Conservation (phyloP, 2,797 vertebrate genomes). For the Triplophysa yarkandensis region DNA sequence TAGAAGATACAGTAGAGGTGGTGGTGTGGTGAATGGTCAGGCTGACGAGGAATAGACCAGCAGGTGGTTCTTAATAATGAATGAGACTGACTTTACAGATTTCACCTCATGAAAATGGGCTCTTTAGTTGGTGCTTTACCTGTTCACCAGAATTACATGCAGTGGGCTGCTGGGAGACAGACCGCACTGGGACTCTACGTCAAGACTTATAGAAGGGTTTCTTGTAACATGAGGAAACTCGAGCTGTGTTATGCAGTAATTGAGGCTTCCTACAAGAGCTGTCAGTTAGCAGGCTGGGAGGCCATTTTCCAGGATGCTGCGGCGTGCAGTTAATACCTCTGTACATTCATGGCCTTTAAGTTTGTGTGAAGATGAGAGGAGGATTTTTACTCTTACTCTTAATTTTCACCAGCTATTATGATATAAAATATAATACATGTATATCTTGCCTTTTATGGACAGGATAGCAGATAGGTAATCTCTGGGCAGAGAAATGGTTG, state of each 20-base stretch:
- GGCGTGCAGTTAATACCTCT: neutral
- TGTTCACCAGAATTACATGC: conserved; percentile 57
- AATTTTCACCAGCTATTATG: conserved; percentile 1
- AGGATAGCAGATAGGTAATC: no score
- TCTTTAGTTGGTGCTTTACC: conserved; percentile 66
- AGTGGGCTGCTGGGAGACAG: conserved; percentile 52
- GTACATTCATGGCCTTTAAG: neutral
- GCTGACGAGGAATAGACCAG: conserved; percentile 40
- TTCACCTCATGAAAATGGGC: conserved; percentile 63
- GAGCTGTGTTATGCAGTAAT: conserved; percentile 49
- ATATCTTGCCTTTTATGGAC: no score
- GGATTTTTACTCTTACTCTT: neutral
- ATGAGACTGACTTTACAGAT: conserved; percentile 62
- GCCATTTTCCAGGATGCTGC: conserved; percentile 28
- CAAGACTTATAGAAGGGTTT: conserved; percentile 51
- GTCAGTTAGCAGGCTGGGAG: conserved; percentile 10
- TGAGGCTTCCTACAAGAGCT: conserved; percentile 50
- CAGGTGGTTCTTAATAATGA: conserved; percentile 65
- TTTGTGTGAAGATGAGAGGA: neutral
- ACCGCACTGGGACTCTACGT: conserved; percentile 18
- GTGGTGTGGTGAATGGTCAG: conserved; percentile 41
- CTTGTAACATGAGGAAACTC: conserved; percentile 56
- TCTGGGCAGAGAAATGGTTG: no score
- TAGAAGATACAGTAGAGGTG: conserved; percentile 46
- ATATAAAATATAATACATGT: no score